A percentile compares a stretch with the other conserved stretches of the same genome.
Evolutionary conservation across 2,888 invertebrate genomes (phyloP).

Genomic region (Orthosia incerta): DNA sequence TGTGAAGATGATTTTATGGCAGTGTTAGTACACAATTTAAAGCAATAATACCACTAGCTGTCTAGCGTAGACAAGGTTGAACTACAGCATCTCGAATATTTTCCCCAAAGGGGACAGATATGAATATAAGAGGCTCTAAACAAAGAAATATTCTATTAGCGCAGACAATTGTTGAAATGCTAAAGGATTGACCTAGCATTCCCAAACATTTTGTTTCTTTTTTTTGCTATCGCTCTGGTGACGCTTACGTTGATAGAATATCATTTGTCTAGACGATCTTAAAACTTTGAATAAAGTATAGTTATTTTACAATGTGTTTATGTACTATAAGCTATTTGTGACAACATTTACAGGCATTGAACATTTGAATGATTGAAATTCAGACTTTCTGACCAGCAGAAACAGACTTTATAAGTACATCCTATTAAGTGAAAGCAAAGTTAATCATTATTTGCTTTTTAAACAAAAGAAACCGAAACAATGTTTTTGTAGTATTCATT

Average conservation of each 20-base stretch:
- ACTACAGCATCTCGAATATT: background rate
- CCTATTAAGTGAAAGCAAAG: constrained; percentile 5
- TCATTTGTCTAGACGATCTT: background rate
- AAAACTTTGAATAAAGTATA: constrained; percentile 3
- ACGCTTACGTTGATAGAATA: no score
- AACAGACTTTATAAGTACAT: background rate
- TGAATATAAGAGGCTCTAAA: background rate
- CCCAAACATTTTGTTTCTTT: no score
- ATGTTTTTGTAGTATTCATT: background rate
- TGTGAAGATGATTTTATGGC: background rate
- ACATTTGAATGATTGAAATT: background rate
- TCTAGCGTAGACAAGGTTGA: constrained; percentile 8
- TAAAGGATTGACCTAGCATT: no score
- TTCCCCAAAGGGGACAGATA: background rate
- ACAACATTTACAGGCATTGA: constrained; percentile 5
- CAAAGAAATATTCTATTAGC: no score
- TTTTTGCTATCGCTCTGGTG: no score
- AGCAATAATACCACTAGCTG: constrained; percentile 29
- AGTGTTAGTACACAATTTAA: constrained; percentile 7
- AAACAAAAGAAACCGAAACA: background rate
- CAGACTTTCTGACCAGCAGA: background rate
- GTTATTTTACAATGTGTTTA: background rate
- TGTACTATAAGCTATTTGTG: background rate
- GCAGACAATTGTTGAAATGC: no score
- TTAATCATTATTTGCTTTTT: constrained; percentile 1